Percentiles rank a stretch among this genome's conserved stretches.
Evolutionary conservation across 2,113 vertebrate species (phyloP).

Genomic region (Tylochromis polylepis): DNA sequence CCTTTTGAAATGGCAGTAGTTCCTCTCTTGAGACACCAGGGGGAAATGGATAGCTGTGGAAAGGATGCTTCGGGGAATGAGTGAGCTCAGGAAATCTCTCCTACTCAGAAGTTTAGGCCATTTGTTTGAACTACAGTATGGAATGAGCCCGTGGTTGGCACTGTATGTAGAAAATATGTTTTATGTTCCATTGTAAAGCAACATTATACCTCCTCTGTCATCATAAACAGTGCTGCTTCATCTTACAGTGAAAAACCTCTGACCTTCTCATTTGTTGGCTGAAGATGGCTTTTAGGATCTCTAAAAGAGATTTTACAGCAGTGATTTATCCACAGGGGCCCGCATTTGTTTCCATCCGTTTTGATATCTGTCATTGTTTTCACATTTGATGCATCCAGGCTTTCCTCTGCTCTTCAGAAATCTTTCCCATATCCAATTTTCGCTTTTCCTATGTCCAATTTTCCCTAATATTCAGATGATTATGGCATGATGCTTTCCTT

Average conservation of each 20-base stretch:
- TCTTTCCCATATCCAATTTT: slow-evolving; percentile 67
- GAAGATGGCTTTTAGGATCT: slow-evolving; percentile 56
- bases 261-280: slow-evolving; percentile 57
- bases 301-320: slow-evolving; percentile 49
- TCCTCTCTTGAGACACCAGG: slow-evolving; percentile 73
- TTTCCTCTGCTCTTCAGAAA: slow-evolving; percentile 42
- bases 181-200: slow-evolving; percentile 20
- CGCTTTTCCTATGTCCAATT: slow-evolving; percentile 60
- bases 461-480: slow-evolving; percentile 71
- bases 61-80: slow-evolving; percentile 63
- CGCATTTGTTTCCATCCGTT: slow-evolving; percentile 54
- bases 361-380: slow-evolving; percentile 59
- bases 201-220: slow-evolving; percentile 15
- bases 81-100: slow-evolving; percentile 20
- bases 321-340: slow-evolving; percentile 47
- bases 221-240: slow-evolving; percentile 37
- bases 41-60: slow-evolving; percentile 78
- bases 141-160: slow-evolving; percentile 10
- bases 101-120: slow-evolving; percentile 18
- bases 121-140: slow-evolving; percentile 3
- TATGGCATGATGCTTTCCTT: slow-evolving; percentile 61
- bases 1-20: slow-evolving; percentile 53
- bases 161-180: slow-evolving; percentile 1
- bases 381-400: slow-evolving; percentile 62
- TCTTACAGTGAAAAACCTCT: slow-evolving; percentile 45